Base-by-base conservation (phyloP, 2,113 vertebrate species). In the Onychostoma macrolepis region DNA sequence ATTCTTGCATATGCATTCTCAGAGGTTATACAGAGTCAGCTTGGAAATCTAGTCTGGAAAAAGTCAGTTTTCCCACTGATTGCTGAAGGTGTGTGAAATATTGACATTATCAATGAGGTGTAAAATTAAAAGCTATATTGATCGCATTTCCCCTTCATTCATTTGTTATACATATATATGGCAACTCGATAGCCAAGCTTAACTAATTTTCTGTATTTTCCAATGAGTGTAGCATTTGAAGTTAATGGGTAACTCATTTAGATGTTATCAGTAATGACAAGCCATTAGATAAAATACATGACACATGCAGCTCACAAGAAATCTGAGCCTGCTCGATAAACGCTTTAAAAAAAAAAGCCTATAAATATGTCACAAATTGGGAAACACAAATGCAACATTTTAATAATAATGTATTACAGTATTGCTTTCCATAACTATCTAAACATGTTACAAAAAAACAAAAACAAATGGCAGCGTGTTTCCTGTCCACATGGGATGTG, bases 101-200 rank as follows among this genome's bases (percentile, higher is more conserved):
- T 90, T 90, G 90, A 90, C 89, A 90, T 90, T 82, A 90, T 89
- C 88, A 89, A 91, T 91, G 89, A 90, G 87, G 90, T 85, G 90
- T 91, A 91, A 91, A 90, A 91, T 90, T 91, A 90, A 91, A 90
- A 89, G 89, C 89, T 88, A 50, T 81, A 91, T 91, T 87, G 90
- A 91, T 91, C 81, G 36, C 63, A 53, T 79, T 87, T 84, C 53
- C 36, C 53, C 26, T 74, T 38, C 24, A 4, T 53, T 19, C 36
- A 69, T 45, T 84, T 75, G 87, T 88, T 87, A 84, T 69, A 83
- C 69, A 85, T 88, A 67, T 75, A 89, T 87, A 84, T 87, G 80
- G 85, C 48, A 56, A 79, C 56, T 80, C 85, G 53, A 78, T 87
- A 89, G 86, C 58, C 77, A 83, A 86, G 86, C 86, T 87, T 88